phyloP scores from a whole-genome alignment of 2,113 vertebrate genomes.

The Montifringilla adamsi region DNA sequence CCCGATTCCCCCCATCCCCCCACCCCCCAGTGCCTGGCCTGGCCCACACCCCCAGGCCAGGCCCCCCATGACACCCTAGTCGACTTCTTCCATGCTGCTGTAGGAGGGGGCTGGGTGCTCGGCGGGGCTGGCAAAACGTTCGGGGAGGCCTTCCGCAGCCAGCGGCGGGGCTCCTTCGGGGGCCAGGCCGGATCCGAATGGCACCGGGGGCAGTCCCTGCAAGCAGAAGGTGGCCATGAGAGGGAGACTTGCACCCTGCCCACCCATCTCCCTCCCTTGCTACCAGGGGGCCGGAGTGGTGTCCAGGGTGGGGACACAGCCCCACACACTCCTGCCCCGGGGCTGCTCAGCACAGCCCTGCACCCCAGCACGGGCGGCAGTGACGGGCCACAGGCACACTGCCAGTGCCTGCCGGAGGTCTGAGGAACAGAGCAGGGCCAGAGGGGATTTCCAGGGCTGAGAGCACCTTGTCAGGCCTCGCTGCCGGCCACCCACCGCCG shows the following conservation, averaged over 20 bases:
- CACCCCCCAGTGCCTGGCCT: neutral
- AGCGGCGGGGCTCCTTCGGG: conserved; percentile 82
- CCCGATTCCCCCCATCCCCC: neutral
- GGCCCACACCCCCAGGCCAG: neutral
- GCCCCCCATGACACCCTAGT: conserved; percentile 64
- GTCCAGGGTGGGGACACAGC: rapidly evolving
- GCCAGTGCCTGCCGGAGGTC: neutral
- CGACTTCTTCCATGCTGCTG: conserved; percentile 99
- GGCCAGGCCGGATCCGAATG: conserved; percentile 83
- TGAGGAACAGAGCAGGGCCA: neutral
- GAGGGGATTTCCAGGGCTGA: neutral
- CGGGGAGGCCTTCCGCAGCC: conserved; percentile 80
- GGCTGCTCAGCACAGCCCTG: neutral
- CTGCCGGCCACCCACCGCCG: neutral
- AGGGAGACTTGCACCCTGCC: neutral
- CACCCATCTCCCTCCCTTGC: neutral
- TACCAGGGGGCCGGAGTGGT: rapidly evolving
- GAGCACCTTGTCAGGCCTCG: neutral
- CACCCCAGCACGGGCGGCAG: neutral
- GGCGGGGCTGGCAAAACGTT: conserved; percentile 79
- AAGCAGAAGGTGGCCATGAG: conserved; percentile 79
- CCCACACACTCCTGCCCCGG: neutral
- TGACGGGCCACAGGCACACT: rapidly evolving
- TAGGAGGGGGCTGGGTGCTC: conserved; percentile 86
- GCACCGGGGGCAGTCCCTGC: conserved; percentile 87